phyloP scores from a whole-genome alignment of 1,140 invertebrate species.

The Brachionus manjavacas region DNA sequence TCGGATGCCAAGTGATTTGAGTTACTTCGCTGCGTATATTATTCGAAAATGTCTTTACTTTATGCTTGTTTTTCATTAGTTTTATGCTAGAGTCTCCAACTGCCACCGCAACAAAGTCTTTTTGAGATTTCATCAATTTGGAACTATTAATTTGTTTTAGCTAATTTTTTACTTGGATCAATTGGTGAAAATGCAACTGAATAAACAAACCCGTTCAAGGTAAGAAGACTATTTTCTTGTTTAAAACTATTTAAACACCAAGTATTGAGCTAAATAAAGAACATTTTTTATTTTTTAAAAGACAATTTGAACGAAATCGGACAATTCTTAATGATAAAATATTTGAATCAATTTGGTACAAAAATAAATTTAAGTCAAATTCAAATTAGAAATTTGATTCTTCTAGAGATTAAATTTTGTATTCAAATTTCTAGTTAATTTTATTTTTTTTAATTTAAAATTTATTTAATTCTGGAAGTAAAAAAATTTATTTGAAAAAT shows the following conservation, averaged over 20 bases:
- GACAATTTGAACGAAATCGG: no score
- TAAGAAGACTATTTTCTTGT: not conserved
- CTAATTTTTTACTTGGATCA: not conserved
- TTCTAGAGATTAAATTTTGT: no score
- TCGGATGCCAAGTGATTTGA: slow-evolving; percentile 29
- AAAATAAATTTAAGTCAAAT: no score
- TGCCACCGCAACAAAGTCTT: slow-evolving; percentile 31
- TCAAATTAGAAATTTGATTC: no score
- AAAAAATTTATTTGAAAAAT: no score
- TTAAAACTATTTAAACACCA: not conserved
- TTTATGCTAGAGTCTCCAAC: not conserved
- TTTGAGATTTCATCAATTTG: not conserved
- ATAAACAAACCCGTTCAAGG: slow-evolving; percentile 39
- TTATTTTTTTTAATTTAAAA: no score
- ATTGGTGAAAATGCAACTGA: slow-evolving; percentile 16
- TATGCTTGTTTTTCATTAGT: not conserved
- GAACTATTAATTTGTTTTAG: not conserved
- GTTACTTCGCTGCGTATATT: slow-evolving; percentile 37
- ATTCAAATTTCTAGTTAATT: no score
- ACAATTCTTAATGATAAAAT: no score
- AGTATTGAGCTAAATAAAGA: not conserved
- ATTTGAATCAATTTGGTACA: no score
- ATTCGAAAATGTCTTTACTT: not conserved
- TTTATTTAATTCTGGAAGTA: no score
- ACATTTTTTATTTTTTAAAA: no score